These are phyloP conservation scores for Planiliza haematocheilus DNA, from an alignment of 2,113 vertebrate species.

Conservation along the genomic window DNA sequence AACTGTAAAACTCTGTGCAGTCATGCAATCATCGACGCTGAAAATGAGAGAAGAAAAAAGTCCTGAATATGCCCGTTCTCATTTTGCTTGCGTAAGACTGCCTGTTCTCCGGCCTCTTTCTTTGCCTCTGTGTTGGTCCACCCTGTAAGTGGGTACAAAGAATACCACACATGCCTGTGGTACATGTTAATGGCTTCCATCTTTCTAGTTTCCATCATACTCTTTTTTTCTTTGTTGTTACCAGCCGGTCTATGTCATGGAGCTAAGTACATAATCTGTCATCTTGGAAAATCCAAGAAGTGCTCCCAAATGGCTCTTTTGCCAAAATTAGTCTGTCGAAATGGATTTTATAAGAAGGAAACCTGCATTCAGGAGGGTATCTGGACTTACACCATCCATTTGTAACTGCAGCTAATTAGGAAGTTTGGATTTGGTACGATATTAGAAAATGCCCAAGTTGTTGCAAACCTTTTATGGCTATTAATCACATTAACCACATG, in stretches of 20 bases:
- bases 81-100: slow-evolving; percentile 9
- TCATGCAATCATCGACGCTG: background rate
- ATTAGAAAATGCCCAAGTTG: slow-evolving; percentile 9
- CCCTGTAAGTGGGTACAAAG: slow-evolving; percentile 21
- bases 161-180: slow-evolving; percentile 57
- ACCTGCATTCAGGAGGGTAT: background rate
- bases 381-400: background rate
- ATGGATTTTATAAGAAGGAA: background rate
- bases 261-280: background rate
- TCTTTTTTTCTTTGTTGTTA: slow-evolving; percentile 6
- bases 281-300: background rate
- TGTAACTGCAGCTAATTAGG: background rate
- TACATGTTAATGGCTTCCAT: slow-evolving; percentile 63
- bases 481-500: slow-evolving; percentile 27
- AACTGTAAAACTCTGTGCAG: too few relatives aligned
- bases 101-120: background rate
- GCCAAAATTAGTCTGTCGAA: background rate
- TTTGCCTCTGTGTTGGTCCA: slow-evolving; percentile 32
- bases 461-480: slow-evolving; percentile 32
- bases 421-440: background rate
- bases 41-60: background rate
- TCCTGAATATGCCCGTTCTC: background rate
- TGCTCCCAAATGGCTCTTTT: background rate
- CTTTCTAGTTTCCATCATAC: slow-evolving; percentile 1
- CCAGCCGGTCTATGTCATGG: background rate